Evolutionary conservation across 1,140 invertebrate species (phyloP).

Genomic region (Acarapis woodi): DNA sequence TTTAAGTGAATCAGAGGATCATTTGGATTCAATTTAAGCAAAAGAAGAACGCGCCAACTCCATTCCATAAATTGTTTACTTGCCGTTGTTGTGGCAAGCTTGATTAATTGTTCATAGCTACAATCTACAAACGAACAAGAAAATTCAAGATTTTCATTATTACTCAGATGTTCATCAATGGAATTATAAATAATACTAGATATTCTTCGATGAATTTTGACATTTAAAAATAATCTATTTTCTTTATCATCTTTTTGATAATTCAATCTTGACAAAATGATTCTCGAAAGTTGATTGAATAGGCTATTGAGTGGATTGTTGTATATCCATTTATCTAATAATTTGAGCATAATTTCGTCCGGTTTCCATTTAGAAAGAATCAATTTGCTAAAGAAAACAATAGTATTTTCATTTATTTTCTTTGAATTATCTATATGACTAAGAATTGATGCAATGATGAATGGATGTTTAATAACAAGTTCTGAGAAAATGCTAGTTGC

Average conservation of each 20-base stretch:
- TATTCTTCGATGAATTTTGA: constrained; percentile 1
- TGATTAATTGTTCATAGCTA: neutral
- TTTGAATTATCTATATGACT: neutral
- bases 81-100: neutral
- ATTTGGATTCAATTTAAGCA: constrained; percentile 1
- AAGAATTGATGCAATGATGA: neutral
- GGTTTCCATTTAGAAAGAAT: constrained; percentile 3
- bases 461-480: constrained; percentile 1
- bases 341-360: constrained; percentile 2
- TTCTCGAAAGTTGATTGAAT: constrained; percentile 6
- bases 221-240: neutral
- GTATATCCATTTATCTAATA: constrained; percentile 5
- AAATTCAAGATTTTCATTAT: neutral
- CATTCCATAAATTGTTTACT: constrained; percentile 3
- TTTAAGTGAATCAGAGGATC: constrained; percentile 3
- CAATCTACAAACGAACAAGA: neutral
- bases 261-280: constrained; percentile 7
- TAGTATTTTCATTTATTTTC: neutral
- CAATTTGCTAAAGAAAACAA: constrained; percentile 6
- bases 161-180: constrained; percentile 1
- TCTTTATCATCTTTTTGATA: constrained; percentile 1
- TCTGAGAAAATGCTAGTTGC: constrained; percentile 1
- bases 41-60: constrained; percentile 7
- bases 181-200: constrained; percentile 5
- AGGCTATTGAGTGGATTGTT: neutral